These are phyloP conservation scores for Lycophotia porphyrea DNA, from an alignment of 2,888 invertebrate genomes.

Conservation along the genomic window DNA sequence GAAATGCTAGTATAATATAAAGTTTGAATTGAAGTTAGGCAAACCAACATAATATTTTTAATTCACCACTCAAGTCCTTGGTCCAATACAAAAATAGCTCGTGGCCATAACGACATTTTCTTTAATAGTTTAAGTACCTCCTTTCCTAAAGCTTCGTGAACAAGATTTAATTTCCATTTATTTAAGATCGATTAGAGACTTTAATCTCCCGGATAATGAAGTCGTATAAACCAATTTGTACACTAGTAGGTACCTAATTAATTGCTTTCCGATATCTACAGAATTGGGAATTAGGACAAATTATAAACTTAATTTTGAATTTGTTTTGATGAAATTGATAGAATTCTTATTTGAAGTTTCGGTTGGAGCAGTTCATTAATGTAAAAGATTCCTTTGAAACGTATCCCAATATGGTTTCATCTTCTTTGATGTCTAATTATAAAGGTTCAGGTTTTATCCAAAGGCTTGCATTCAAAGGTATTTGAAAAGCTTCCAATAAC, in stretches of 20 bases:
- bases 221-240: conserved; percentile 10
- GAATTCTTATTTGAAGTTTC: conserved; percentile 8
- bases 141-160: background rate
- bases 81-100: background rate
- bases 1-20: too few relatives aligned
- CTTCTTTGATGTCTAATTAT: conserved; percentile 2
- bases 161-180: background rate
- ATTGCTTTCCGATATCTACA: conserved; percentile 9
- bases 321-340: conserved; percentile 22
- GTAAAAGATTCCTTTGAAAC: conserved; percentile 7
- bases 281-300: background rate
- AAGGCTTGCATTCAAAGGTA: conserved; percentile 2
- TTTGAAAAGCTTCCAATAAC: conserved; percentile 10
- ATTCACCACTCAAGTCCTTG: background rate
- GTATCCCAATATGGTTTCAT: background rate
- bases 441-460: conserved; percentile 8
- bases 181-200: conserved; percentile 14
- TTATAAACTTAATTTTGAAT: conserved; percentile 6
- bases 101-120: background rate
- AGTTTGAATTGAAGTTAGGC: background rate
- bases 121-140: background rate
- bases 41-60: background rate
- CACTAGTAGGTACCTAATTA: conserved; percentile 13
- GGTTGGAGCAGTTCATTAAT: background rate
- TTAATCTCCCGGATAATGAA: background rate